These are phyloP conservation scores for Drosophila cognata DNA, from an alignment of 2,888 invertebrate genomes.

Conservation along the genomic window DNA sequence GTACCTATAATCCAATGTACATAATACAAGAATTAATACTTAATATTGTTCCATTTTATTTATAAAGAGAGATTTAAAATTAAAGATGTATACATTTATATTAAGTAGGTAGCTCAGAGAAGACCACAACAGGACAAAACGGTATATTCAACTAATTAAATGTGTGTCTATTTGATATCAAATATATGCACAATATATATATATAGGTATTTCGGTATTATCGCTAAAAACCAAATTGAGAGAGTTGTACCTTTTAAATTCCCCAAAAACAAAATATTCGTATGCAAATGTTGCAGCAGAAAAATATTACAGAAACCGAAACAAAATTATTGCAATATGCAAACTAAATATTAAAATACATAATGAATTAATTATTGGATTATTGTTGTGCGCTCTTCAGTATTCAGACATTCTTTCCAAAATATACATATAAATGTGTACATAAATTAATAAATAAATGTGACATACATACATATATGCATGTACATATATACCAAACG, in stretches of 20 bases:
- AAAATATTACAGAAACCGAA: constrained; percentile 42
- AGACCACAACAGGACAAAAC: neutral
- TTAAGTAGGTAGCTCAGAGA: constrained; percentile 38
- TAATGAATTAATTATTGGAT: constrained; percentile 31
- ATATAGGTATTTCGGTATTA: constrained; percentile 24
- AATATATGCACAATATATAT: constrained; percentile 7
- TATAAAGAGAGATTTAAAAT: neutral
- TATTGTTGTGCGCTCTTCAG: constrained; percentile 53
- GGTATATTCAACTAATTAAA: constrained; percentile 9
- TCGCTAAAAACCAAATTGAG: constrained; percentile 37
- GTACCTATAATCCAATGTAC: constrained; percentile 7
- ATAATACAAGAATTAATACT: neutral
- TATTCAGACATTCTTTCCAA: constrained; percentile 34
- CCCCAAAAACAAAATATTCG: constrained; percentile 29
- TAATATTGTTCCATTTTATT: neutral
- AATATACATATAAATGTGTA: constrained; percentile 7
- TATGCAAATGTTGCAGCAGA: constrained; percentile 28
- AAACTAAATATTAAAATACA: constrained; percentile 11
- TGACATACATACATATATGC: constrained; percentile 31
- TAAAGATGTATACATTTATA: neutral
- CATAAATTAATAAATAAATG: constrained; percentile 45
- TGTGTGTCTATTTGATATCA: constrained; percentile 38
- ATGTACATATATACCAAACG: constrained; percentile 39
- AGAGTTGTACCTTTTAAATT: constrained; percentile 76
- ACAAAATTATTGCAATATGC: constrained; percentile 51